Conservation (phyloP, 2,113 vertebrate genomes). For the Myotis davidii region DNA sequence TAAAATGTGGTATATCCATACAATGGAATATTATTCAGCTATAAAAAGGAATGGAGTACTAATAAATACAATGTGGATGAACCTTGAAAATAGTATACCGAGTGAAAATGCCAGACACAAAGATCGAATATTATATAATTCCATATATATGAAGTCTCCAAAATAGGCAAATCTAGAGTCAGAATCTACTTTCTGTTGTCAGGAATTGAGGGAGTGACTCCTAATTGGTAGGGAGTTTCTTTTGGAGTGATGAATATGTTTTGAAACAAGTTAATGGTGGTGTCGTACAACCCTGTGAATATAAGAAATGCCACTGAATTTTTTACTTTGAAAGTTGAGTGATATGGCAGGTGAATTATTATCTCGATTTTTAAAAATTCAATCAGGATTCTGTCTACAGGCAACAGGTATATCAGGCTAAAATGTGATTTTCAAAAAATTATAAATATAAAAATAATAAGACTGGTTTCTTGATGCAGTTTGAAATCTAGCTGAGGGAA, state of each 20-base stretch:
- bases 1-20: not conserved
- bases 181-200: conserved; percentile 28
- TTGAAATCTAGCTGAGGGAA: conserved; percentile 33
- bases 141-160: not conserved
- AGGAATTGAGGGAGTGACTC: not conserved
- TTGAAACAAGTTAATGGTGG: not conserved
- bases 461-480: not conserved
- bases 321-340: conserved; percentile 10
- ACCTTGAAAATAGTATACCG: conserved; percentile 19
- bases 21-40: not conserved
- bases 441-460: conserved; percentile 1
- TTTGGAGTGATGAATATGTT: not conserved
- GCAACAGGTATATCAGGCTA: not conserved
- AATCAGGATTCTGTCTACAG: not conserved
- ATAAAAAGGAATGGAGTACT: conserved; percentile 5
- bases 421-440: conserved; percentile 44
- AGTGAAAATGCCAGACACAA: conserved; percentile 3
- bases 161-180: not conserved
- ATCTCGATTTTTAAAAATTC: not conserved
- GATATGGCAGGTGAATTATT: not conserved
- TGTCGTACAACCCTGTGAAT: not conserved
- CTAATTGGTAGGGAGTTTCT: not conserved
- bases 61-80: not conserved
- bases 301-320: not conserved
- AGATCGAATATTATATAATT: not conserved